Conservation (phyloP, 2,888 invertebrate genomes). For the Alsophila aescularia region DNA sequence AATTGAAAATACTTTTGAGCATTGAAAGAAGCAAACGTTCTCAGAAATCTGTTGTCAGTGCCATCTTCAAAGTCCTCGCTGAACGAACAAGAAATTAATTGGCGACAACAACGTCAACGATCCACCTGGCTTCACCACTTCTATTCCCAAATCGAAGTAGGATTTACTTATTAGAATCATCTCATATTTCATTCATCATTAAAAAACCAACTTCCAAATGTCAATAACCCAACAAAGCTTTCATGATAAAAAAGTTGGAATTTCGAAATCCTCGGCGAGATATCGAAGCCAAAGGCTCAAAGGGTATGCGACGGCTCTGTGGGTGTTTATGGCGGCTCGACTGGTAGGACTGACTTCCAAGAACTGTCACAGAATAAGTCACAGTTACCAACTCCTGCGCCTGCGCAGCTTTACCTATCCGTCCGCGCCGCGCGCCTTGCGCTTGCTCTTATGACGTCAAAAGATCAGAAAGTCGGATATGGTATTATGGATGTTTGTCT, state of each 20-base stretch:
- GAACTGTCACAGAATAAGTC: constrained; percentile 48
- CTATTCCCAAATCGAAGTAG: neutral
- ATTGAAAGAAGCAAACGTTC: too few relatives aligned
- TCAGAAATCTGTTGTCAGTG: too few relatives aligned
- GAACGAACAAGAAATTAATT: too few relatives aligned
- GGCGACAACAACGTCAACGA: too few relatives aligned
- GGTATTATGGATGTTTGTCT: constrained; percentile 46
- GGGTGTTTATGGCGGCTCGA: constrained; percentile 63
- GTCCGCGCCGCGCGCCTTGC: constrained; percentile 60
- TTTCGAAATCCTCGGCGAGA: constrained; percentile 52
- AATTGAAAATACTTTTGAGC: neutral
- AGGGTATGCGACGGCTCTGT: constrained; percentile 57
- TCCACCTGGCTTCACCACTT: neutral
- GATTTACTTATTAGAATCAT: neutral
- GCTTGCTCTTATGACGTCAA: constrained; percentile 71
- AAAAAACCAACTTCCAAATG: constrained; percentile 30
- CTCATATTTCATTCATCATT: constrained; percentile 6
- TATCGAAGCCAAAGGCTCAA: constrained; percentile 40
- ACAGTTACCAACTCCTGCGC: constrained; percentile 32
- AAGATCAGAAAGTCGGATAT: constrained; percentile 28
- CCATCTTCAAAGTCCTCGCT: too few relatives aligned
- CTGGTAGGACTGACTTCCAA: constrained; percentile 52
- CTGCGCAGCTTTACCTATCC: constrained; percentile 53
- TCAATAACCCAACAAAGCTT: constrained; percentile 49
- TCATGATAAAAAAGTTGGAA: constrained; percentile 47